phyloP scores from a whole-genome alignment of 2,797 vertebrate genomes.

The Dermochelys coriacea region DNA sequence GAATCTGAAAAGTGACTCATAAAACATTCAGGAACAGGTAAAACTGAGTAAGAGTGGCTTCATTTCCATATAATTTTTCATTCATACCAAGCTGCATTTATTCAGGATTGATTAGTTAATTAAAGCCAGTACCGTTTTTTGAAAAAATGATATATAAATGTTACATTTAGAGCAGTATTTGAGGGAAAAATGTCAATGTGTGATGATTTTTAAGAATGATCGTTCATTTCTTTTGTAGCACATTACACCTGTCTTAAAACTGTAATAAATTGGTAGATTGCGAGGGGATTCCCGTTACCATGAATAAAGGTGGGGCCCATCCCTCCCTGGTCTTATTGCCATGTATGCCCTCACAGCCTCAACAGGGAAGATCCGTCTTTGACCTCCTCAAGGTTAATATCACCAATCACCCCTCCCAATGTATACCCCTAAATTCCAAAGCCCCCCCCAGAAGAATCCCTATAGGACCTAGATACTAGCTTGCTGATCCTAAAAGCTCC shows the following conservation, averaged over 20 bases:
- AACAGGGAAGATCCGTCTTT: neutral
- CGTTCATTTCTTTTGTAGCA: slow-evolving; percentile 23
- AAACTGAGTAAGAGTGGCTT: neutral
- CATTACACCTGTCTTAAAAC: accelerated
- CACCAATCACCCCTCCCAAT: no score
- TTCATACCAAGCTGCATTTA: slow-evolving; percentile 37
- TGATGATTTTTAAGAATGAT: slow-evolving; percentile 18
- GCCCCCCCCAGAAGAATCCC: no score
- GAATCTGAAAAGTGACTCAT: slow-evolving; percentile 3
- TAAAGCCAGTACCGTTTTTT: slow-evolving; percentile 37
- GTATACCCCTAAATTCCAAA: no score
- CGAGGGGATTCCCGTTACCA: neutral
- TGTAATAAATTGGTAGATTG: neutral
- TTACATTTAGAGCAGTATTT: slow-evolving; percentile 25
- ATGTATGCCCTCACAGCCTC: neutral
- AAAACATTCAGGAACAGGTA: slow-evolving; percentile 14
- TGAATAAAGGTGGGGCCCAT: neutral
- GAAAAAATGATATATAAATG: slow-evolving; percentile 44
- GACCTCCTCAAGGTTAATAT: neutral
- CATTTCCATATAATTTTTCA: slow-evolving; percentile 48
- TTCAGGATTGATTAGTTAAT: slow-evolving; percentile 50
- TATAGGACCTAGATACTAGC: no score
- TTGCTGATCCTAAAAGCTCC: no score
- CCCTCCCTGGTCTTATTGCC: neutral
- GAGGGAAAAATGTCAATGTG: slow-evolving; percentile 35